A percentile compares a stretch with the other conserved stretches of the same genome.
phyloP scores from a whole-genome alignment of 1,140 invertebrate species.

The Megathymus violae region DNA sequence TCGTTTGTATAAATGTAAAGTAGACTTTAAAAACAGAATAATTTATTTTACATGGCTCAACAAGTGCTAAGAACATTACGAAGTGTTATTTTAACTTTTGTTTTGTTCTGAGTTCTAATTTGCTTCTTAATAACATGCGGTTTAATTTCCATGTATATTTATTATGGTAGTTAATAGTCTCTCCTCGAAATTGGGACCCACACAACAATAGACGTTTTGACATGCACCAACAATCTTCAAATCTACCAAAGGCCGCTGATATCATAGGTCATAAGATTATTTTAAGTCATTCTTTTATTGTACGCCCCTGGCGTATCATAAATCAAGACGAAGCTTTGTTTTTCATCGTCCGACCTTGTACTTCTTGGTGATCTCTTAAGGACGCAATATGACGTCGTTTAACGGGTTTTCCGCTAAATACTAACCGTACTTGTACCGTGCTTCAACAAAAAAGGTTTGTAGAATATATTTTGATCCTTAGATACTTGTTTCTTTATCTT shows the following conservation, averaged over 20 bases:
- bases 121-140: neutral
- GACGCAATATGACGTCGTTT: conserved; percentile 4
- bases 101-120: conserved; percentile 3
- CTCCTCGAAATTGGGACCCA: conserved; percentile 14
- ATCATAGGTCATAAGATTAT: conserved; percentile 59
- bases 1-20: no score
- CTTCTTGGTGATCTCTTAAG: conserved; percentile 1
- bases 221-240: conserved; percentile 27
- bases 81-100: no score
- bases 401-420: conserved; percentile 20
- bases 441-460: neutral
- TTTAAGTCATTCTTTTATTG: conserved; percentile 51
- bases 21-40: no score
- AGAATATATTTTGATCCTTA: conserved; percentile 3
- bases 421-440: neutral
- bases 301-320: conserved; percentile 43
- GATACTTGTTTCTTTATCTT: neutral
- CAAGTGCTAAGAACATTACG: no score
- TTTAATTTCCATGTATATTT: neutral
- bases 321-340: conserved; percentile 41
- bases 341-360: conserved; percentile 9
- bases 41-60: no score
- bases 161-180: conserved; percentile 2
- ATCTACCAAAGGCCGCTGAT: conserved; percentile 47
- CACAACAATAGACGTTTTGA: conserved; percentile 26